Evolutionary conservation across 1,140 invertebrate species (phyloP).

Genomic region (Trichonephila clavata): DNA sequence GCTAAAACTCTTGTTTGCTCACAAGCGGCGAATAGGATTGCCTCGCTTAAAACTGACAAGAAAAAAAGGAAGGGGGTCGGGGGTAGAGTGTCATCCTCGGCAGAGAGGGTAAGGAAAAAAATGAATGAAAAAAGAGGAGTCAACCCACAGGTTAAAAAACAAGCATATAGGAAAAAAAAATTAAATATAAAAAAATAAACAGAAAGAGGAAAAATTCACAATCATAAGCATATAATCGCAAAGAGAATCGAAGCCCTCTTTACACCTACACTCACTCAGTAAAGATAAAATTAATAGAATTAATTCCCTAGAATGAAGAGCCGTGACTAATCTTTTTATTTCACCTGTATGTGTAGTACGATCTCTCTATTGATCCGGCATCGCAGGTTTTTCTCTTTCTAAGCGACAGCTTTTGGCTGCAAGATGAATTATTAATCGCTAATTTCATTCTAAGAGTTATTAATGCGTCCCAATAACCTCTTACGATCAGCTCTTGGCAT

Average conservation of each 20-base stretch:
- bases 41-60: background rate
- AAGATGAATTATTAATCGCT: slow-evolving; percentile 72
- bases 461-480: slow-evolving; percentile 58
- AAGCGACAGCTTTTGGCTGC: slow-evolving; percentile 11
- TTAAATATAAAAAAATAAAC: slow-evolving; percentile 14
- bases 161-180: slow-evolving; percentile 14
- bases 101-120: background rate
- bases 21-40: background rate
- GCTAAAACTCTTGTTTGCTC: background rate
- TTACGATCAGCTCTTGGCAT: slow-evolving; percentile 53
- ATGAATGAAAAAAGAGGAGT: background rate
- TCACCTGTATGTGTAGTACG: slow-evolving; percentile 58
- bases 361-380: slow-evolving; percentile 38
- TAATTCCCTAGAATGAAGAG: slow-evolving; percentile 49
- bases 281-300: slow-evolving; percentile 53
- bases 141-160: slow-evolving; percentile 22
- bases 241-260: slow-evolving; percentile 33
- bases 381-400: slow-evolving; percentile 14
- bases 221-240: slow-evolving; percentile 60
- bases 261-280: slow-evolving; percentile 8
- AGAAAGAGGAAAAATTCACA: slow-evolving; percentile 2
- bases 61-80: background rate
- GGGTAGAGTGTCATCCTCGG: background rate
- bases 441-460: slow-evolving; percentile 71
- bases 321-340: slow-evolving; percentile 52